Evolutionary conservation across 2,888 invertebrate species (phyloP).

Genomic region (Drosophila limbata): DNA sequence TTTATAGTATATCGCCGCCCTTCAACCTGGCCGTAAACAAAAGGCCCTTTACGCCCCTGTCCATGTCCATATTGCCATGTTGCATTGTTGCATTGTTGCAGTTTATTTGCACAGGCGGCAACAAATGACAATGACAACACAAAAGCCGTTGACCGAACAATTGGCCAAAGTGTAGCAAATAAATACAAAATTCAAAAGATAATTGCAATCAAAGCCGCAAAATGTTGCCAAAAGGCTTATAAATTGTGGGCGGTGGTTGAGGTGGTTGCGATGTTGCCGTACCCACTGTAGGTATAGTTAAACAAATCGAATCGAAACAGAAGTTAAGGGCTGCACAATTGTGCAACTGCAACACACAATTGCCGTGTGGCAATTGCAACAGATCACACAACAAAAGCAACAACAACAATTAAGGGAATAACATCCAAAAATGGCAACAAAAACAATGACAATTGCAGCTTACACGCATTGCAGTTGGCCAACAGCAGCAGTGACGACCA

Average conservation of each 20-base stretch:
- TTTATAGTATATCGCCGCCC: background rate
- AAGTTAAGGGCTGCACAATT: constrained; percentile 65
- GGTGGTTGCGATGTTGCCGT: background rate
- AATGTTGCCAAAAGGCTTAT: constrained; percentile 80
- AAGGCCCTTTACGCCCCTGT: constrained; percentile 7
- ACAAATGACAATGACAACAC: constrained; percentile 61
- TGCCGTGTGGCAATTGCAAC: constrained; percentile 38
- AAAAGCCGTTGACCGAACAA: constrained; percentile 66
- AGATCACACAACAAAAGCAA: constrained; percentile 25
- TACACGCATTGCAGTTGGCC: constrained; percentile 33
- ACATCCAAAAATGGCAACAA: constrained; percentile 22
- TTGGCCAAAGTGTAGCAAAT: constrained; percentile 79
- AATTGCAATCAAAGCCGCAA: constrained; percentile 83
- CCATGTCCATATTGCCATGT: constrained; percentile 1
- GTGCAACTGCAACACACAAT: constrained; percentile 38
- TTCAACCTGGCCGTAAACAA: constrained; percentile 10
- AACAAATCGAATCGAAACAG: constrained; percentile 41
- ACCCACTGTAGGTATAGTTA: background rate
- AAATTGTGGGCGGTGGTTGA: constrained; percentile 63
- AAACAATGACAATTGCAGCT: constrained; percentile 27
- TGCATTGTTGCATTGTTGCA: constrained; percentile 23
- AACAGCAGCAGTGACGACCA: constrained; percentile 23
- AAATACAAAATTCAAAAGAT: constrained; percentile 82
- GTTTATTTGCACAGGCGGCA: constrained; percentile 57
- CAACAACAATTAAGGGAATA: constrained; percentile 15